Evolutionary conservation across 2,797 vertebrate genomes (phyloP), one percentile per base, ranked within the genome.

Genomic region (Geotrypetes seraphini): DNA sequence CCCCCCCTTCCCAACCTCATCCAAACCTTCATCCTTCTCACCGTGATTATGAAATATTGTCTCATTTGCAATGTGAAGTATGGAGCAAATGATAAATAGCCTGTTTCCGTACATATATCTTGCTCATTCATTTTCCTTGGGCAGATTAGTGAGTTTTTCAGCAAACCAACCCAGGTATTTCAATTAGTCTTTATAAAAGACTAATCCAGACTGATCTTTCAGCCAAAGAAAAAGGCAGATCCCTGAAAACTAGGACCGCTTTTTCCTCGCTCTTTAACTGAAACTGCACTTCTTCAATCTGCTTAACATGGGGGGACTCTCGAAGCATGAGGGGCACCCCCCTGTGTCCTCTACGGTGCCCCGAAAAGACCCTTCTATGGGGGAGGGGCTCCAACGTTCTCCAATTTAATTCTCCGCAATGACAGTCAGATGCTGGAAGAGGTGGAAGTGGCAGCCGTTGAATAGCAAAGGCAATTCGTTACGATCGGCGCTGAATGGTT

Each of bases 31-130:
- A 43, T 28, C 16, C 5, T 16, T 41, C 38, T 25, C 24, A 22
- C 71, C 74, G 79, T 86, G 85, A 93, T 93, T 90, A 91, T 88
- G 86, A 90, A 85, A 85, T 82, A 89, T 86, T 82, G 79, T 85
- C 87, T 87, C 85, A 88, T 88, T 89, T 91, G 78, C 83, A 71
- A 71, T 77, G 62, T 55, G 57, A 77, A 84, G 72, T 75, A 64
- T 60, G 71, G 74, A 62, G 84, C 79, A 67, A 81, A 79, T 87
- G 84, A 86, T 84, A 82, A 88, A 90, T 89, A 53, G 5, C 72
- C 80, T 48, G 39, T 79, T 85, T 80, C 85, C 78, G 81, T 85
- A 88, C 85, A 74, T 83, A 70, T 70, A 79, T 83, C 73, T 64
- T 50, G 45, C 60, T 63, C 58, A 53, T 53, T 48, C n/a, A 0